Base-by-base conservation (phyloP, 2,797 vertebrate genomes). In the Mycteria americana region DNA sequence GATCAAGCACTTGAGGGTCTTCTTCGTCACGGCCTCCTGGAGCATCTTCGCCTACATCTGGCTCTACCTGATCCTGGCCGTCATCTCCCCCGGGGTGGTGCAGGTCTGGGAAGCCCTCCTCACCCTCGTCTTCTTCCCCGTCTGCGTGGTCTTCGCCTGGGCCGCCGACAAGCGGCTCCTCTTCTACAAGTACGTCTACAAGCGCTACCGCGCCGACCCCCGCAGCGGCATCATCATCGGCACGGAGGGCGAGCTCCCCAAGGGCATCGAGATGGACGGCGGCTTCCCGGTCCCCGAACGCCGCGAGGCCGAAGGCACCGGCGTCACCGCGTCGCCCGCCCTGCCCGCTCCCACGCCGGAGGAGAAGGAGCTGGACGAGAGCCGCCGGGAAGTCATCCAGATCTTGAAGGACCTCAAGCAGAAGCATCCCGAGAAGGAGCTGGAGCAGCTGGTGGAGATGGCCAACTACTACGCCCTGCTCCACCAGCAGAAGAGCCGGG, bases 21-120 rank as follows among this genome's bases (percentile, higher is more conserved):
- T 99, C 98, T 99, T 99, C 10, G 98, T 99, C 94, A 99, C 99
- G 0, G 98, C 99, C 45, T 98, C 98, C 10, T 99, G 99, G 99
- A 99, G 99, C 85, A 99, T 99, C 97, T 99, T 99, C 18, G 99
- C 99, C 93, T 99, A 99, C 84, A 98, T 99, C 77, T 99, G 99
- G 99, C 98, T 99, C 63, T 99, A 99, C 97, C 98, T 99, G 76
- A 99, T 99, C 96, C 96, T 99, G 48, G 99, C 99, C 0, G 99
- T 99, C 92, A 99, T 99, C 88, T 99, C 99, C 5, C 99, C 99
- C 0, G 99, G 99, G 3, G 96, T 99, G 56, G 99, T 99, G 65
- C 98, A 99, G 98, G 98, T 99, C 27, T 99, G 99, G 99, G 99
- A 99, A 92, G 99, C 99, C 2, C 87, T 98, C 48, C 98, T 99